These are phyloP conservation scores for Meloe dianella DNA, from an alignment of 2,888 invertebrate species.

Conservation along the genomic window DNA sequence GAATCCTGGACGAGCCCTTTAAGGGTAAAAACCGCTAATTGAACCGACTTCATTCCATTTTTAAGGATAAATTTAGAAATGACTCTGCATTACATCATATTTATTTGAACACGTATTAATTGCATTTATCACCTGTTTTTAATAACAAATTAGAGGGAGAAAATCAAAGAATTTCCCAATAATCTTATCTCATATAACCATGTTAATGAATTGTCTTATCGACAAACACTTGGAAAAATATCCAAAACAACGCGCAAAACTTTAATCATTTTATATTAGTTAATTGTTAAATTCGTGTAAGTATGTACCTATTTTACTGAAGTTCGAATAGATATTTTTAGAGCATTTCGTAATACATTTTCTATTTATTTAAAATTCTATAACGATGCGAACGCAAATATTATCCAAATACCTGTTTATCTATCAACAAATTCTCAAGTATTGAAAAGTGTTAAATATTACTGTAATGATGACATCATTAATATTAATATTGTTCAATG, in stretches of 20 bases:
- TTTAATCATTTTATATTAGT: no score
- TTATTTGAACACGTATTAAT: conserved; percentile 12
- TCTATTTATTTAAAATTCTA: background rate
- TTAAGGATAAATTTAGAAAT: conserved; percentile 28
- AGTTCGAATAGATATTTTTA: no score
- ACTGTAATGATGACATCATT: conserved; percentile 19
- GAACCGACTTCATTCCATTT: background rate
- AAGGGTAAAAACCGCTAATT: conserved; percentile 1
- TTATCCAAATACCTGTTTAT: background rate
- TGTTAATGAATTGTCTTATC: no score
- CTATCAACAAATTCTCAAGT: conserved; percentile 5
- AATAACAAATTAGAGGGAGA: background rate
- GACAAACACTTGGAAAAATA: no score
- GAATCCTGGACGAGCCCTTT: conserved; percentile 21
- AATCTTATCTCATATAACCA: conserved; percentile 4
- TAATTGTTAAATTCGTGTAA: no score
- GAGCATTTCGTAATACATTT: background rate
- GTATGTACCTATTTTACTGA: no score
- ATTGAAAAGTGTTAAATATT: background rate
- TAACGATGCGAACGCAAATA: background rate
- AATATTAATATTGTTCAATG: conserved; percentile 17
- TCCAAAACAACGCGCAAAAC: no score
- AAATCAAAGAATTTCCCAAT: background rate
- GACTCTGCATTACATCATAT: conserved; percentile 28
- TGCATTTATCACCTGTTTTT: background rate